Percentiles rank a stretch among this genome's conserved stretches.
Conservation (phyloP, 2,797 vertebrate species). For the Labeo calbasu region DNA sequence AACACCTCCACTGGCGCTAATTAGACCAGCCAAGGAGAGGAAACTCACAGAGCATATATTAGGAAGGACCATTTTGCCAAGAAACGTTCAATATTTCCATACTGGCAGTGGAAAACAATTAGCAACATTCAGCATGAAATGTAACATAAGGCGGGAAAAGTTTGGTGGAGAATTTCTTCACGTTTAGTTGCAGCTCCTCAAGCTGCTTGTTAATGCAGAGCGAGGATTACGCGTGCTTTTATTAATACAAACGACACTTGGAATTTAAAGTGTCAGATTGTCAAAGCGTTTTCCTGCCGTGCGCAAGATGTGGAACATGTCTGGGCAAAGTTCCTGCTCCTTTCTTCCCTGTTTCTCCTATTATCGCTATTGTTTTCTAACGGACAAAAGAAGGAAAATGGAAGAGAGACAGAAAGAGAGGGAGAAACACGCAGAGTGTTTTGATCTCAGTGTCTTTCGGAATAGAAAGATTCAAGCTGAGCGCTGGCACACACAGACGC, state of each 20-base stretch:
- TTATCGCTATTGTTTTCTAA: conserved; percentile 40
- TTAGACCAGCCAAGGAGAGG: conserved; percentile 62
- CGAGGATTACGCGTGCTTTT: conserved; percentile 29
- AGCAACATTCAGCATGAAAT: conserved; percentile 40
- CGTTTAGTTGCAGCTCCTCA: background rate
- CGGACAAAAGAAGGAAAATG: conserved; percentile 31
- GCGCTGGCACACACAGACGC: conserved; percentile 22
- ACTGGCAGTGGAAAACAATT: conserved; percentile 55
- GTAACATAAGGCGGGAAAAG: conserved; percentile 40
- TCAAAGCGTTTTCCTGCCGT: conserved; percentile 37
- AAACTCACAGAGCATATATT: conserved; percentile 60
- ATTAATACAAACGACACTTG: conserved; percentile 28
- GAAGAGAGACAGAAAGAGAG: background rate
- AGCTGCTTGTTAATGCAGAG: conserved; percentile 27
- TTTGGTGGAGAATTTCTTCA: background rate
- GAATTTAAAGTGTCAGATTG: conserved; percentile 44
- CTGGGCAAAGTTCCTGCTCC: conserved; percentile 49
- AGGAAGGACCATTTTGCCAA: conserved; percentile 49
- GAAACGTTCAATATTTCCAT: conserved; percentile 47
- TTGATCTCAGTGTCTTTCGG: conserved; percentile 48
- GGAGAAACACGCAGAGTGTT: conserved; percentile 20
- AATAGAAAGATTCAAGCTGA: conserved; percentile 44
- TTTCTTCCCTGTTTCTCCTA: conserved; percentile 20
- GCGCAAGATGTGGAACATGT: conserved; percentile 36
- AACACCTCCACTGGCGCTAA: conserved; percentile 65